Percentiles rank a stretch among this genome's conserved stretches.
Conservation (phyloP, 2,888 invertebrate genomes). For the Drosophila parthenogenetica region DNA sequence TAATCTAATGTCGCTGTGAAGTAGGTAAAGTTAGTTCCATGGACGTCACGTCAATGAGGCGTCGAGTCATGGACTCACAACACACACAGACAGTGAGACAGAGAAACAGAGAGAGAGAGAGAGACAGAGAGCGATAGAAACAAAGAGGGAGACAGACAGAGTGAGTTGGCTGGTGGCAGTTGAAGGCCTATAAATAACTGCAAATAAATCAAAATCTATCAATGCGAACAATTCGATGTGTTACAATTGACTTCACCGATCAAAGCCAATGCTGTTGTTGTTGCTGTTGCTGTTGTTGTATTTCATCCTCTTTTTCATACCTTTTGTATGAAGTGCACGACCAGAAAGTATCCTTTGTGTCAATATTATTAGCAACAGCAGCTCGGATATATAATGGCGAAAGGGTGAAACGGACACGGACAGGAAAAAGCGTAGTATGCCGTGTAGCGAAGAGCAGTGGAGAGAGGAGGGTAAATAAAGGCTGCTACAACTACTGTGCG, state of each 20-base stretch:
- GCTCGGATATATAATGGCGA: slow-evolving; percentile 65
- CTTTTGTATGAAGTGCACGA: slow-evolving; percentile 82
- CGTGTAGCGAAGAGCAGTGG: neutral
- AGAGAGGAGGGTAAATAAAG: neutral
- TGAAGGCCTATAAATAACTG: slow-evolving; percentile 84
- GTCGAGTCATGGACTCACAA: slow-evolving; percentile 56
- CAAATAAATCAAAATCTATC: slow-evolving; percentile 85
- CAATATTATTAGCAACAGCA: slow-evolving; percentile 80
- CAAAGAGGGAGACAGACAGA: slow-evolving; percentile 17
- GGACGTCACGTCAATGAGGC: slow-evolving; percentile 59
- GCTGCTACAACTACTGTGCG: slow-evolving; percentile 39
- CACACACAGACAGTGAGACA: slow-evolving; percentile 38
- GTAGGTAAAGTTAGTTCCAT: slow-evolving; percentile 63
- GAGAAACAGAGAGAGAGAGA: slow-evolving; percentile 30
- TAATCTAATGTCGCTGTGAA: slow-evolving; percentile 81
- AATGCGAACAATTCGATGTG: slow-evolving; percentile 84
- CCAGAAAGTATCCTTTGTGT: slow-evolving; percentile 82
- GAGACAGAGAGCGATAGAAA: slow-evolving; percentile 18
- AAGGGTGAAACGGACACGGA: slow-evolving; percentile 70
- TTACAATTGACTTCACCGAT: slow-evolving; percentile 85
- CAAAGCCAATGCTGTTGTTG: slow-evolving; percentile 68
- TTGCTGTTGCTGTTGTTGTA: slow-evolving; percentile 50
- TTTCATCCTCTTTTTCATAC: slow-evolving; percentile 74
- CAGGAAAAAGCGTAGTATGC: neutral
- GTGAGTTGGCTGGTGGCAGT: slow-evolving; percentile 48